These are phyloP conservation scores for Andrena bucephala DNA, from an alignment of 2,888 invertebrate genomes.

Conservation along the genomic window DNA sequence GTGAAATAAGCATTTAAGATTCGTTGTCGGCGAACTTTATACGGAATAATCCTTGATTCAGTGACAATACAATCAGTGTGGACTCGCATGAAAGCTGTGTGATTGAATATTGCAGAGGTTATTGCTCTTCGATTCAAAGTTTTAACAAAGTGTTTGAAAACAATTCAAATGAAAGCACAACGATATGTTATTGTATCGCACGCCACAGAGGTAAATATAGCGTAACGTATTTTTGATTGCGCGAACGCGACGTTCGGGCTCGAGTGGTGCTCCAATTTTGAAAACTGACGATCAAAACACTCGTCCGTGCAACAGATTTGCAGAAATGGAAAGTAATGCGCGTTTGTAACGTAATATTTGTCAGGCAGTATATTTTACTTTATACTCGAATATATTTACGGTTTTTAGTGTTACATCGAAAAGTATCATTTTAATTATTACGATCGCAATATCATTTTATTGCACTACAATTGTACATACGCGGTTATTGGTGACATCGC, in stretches of 20 bases:
- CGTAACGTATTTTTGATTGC: not conserved
- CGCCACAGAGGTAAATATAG: not conserved
- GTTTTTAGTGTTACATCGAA: not conserved
- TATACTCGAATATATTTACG: not conserved
- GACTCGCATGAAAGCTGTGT: constrained; percentile 10
- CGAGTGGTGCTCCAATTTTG: not conserved
- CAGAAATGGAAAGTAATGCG: not conserved
- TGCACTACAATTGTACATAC: not conserved
- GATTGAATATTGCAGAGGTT: constrained; percentile 16
- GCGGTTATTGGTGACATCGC: not conserved
- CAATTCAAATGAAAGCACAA: not conserved
- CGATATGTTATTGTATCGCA: not conserved
- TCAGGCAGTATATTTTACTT: not conserved
- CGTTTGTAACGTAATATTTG: not conserved
- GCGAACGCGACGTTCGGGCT: not conserved
- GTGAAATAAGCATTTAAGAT: not conserved
- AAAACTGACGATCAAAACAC: constrained; percentile 8
- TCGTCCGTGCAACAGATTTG: not conserved
- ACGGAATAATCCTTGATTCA: constrained; percentile 29
- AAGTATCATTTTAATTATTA: not conserved
- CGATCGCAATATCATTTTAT: not conserved
- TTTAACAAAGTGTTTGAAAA: constrained; percentile 16
- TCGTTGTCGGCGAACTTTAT: constrained; percentile 18
- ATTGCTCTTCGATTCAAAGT: constrained; percentile 33
- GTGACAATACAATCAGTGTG: constrained; percentile 13